Evolutionary conservation across 2,888 invertebrate genomes (phyloP).

Genomic region (Eupeodes luniger): DNA sequence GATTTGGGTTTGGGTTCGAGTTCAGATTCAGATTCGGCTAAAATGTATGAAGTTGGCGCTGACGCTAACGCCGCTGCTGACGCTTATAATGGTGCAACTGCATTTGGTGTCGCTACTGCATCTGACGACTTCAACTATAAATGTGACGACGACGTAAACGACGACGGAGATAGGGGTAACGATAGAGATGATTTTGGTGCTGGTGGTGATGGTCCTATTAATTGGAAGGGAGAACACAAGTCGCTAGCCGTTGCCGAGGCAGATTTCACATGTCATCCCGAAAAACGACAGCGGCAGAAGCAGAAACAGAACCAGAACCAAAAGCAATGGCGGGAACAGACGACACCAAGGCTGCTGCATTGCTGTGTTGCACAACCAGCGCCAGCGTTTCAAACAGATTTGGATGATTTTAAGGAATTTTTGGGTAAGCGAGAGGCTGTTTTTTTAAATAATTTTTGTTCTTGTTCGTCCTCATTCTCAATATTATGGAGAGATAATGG

Average conservation of each 20-base stretch:
- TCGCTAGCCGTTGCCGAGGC: conserved; percentile 4
- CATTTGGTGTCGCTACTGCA: conserved; percentile 33
- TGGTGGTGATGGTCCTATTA: conserved; percentile 66
- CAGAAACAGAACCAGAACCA: background rate
- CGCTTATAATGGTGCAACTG: conserved; percentile 56
- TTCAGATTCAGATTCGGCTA: conserved; percentile 18
- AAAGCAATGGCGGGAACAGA: conserved; percentile 23
- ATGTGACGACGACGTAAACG: too few relatives aligned
- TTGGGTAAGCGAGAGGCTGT: conserved; percentile 58
- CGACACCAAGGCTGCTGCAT: conserved; percentile 30
- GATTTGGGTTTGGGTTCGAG: too few relatives aligned
- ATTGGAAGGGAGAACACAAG: conserved; percentile 43
- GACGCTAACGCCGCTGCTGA: background rate
- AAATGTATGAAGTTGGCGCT: conserved; percentile 64
- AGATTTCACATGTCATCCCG: conserved; percentile 50
- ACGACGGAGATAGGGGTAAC: conserved; percentile 17
- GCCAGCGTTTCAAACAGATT: conserved; percentile 55
- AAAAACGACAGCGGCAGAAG: conserved; percentile 38
- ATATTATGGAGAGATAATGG: conserved; percentile 36
- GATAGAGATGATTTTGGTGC: conserved; percentile 44
- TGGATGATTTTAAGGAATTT: conserved; percentile 64
- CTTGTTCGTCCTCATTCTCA: conserved; percentile 24
- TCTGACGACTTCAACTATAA: background rate
- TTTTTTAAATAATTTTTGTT: conserved; percentile 14
- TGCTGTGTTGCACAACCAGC: conserved; percentile 41